phyloP scores from a whole-genome alignment of 2,113 vertebrate species.

The Trematocara unimaculatum region DNA sequence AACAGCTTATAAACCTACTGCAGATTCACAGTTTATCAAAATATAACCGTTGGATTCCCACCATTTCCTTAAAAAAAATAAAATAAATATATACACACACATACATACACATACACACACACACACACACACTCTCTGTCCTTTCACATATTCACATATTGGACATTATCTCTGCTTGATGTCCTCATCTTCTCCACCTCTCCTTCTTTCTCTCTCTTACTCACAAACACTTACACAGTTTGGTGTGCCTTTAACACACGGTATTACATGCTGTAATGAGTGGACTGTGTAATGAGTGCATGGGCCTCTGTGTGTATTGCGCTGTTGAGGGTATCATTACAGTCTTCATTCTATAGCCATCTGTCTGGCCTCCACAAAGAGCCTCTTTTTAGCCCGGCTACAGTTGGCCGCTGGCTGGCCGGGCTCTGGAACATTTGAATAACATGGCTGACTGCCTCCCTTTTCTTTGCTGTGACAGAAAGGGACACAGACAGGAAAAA shows the following conservation, averaged over 20 bases:
- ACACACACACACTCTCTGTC: too few relatives aligned
- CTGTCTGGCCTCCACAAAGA: constrained; percentile 69
- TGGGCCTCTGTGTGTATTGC: constrained; percentile 4
- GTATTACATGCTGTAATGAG: constrained; percentile 29
- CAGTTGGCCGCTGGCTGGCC: constrained; percentile 52
- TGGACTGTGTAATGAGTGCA: constrained; percentile 19
- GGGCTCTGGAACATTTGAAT: constrained; percentile 57
- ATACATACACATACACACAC: too few relatives aligned
- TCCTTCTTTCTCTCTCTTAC: background rate
- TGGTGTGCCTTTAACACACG: constrained; percentile 1
- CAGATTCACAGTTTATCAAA: background rate
- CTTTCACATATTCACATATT: too few relatives aligned
- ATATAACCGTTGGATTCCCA: background rate
- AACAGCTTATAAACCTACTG: background rate
- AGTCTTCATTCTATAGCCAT: constrained; percentile 66
- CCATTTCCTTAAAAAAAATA: background rate
- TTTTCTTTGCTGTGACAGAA: constrained; percentile 33
- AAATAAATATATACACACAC: too few relatives aligned
- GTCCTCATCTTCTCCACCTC: background rate
- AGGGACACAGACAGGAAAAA: constrained; percentile 18
- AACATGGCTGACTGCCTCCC: constrained; percentile 37
- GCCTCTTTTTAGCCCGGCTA: constrained; percentile 54
- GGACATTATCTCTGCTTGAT: background rate
- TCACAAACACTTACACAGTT: background rate
- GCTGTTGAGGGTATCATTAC: constrained; percentile 60